Base-by-base conservation (phyloP, 2,888 invertebrate species). In the Microplitis deprimator region DNA sequence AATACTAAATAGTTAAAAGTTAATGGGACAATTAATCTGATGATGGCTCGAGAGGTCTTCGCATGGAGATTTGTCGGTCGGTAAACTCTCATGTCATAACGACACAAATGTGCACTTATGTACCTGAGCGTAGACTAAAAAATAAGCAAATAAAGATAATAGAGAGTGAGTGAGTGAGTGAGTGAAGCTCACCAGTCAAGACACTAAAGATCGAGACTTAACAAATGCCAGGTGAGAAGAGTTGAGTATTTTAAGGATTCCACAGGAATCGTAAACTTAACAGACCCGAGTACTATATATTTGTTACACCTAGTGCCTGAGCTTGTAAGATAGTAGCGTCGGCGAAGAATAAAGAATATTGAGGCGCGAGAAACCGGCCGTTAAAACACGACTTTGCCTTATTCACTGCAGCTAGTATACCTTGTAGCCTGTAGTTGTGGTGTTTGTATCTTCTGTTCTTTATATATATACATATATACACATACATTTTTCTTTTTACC, bases 321-420 rank as follows among this genome's bases (percentile, higher is more conserved):
- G 50, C 50, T 13, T 68, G 77, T 29, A 80, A 80, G 80, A 80
- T 81, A 80, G 81, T 81, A 81, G 82, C 82, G 82, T 82, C 82
- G 82, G 82, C 82, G 77, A 82, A 82, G 82, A 81, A 82, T 79
- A 82, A 82, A 82, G 81, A 81, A 80, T 77, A 73, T 80, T 78
- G 79, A 78, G 75, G 81, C 81, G 82, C 82, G 82, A 80, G 82
- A 82, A 82, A 79, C 81, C 79, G 78, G 79, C 81, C 79, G 78
- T 80, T 81, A 80, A 81, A 79, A 79, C 80, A 80, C 78, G 77
- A 79, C 79, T 17, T 68, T 64, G 61, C 70, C 50, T 62, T 29
- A n/a, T 59, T 67, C 59, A 29, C 29, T 29, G 29, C 29, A 29
- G 29, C 29, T 29, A 29, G 29, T 29, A 60, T 71, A 70, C 17